Evolutionary conservation across 1,140 invertebrate genomes (phyloP).

Genomic region (Tetramorium simillimum): DNA sequence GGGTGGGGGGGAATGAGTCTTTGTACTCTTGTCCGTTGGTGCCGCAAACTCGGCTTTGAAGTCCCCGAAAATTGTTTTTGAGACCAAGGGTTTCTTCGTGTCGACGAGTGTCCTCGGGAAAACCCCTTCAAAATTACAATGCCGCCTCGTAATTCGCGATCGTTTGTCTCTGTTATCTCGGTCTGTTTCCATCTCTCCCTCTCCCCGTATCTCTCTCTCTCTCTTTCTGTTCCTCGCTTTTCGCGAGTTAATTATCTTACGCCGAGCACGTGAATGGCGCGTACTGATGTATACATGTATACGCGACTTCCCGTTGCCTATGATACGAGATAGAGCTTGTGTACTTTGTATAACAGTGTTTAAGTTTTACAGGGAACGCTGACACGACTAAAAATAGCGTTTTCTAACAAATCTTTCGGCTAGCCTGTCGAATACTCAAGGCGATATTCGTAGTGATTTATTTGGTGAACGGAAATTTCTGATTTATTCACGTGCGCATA

Average conservation of each 20-base stretch:
- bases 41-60: constrained; percentile 60
- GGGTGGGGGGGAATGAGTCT: not conserved
- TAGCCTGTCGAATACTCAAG: not conserved
- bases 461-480: not conserved
- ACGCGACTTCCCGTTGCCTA: constrained; percentile 53
- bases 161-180: constrained; percentile 7
- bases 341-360: constrained; percentile 25
- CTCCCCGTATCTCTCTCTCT: not conserved
- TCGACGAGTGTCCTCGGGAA: constrained; percentile 14
- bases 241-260: constrained; percentile 50
- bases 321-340: constrained; percentile 42
- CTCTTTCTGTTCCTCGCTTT: not conserved
- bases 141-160: not conserved
- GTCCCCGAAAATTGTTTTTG: constrained; percentile 60
- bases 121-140: constrained; percentile 2
- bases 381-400: constrained; percentile 39
- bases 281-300: constrained; percentile 39
- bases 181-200: not conserved
- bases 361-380: constrained; percentile 19
- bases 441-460: not conserved
- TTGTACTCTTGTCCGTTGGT: not conserved
- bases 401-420: constrained; percentile 27
- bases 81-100: constrained; percentile 38
- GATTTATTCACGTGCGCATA: not conserved
- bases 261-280: constrained; percentile 49